Conservation (phyloP, 2,113 vertebrate genomes). For the Amphilophus citrinellus region DNA sequence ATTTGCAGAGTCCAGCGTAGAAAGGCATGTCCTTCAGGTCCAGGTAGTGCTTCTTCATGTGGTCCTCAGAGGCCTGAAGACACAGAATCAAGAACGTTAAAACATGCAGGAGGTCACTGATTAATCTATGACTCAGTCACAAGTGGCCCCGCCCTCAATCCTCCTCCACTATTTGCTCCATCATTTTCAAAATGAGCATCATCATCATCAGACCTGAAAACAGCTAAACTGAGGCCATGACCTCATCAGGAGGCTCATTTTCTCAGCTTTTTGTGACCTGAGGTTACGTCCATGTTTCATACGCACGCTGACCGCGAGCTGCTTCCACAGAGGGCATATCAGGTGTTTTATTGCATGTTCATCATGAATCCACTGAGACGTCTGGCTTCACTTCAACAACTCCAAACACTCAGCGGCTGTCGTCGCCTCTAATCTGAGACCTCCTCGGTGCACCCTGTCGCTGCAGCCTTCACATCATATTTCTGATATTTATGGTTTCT, state of each 20-base stretch:
- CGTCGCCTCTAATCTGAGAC: neutral
- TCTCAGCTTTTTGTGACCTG: neutral
- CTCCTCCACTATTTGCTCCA: no score
- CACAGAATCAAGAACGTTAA: neutral
- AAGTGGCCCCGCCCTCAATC: neutral
- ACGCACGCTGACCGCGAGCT: neutral
- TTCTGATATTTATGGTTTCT: neutral
- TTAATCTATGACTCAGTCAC: neutral
- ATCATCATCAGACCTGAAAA: neutral
- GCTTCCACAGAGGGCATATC: neutral
- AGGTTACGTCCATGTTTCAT: neutral
- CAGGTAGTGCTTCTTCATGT: slow-evolving; percentile 90
- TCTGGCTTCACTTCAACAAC: neutral
- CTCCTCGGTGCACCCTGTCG: neutral
- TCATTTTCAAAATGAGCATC: neutral
- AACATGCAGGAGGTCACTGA: neutral
- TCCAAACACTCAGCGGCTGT: neutral
- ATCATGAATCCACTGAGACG: neutral
- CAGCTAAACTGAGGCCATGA: neutral
- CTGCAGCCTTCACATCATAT: neutral
- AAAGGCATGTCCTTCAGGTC: slow-evolving; percentile 93
- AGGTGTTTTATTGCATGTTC: neutral
- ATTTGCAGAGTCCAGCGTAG: slow-evolving; percentile 88
- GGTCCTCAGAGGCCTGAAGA: slow-evolving; percentile 87
- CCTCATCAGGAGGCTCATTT: neutral